Conservation (phyloP, 2,113 vertebrate species). For the Heliornis fulica region DNA sequence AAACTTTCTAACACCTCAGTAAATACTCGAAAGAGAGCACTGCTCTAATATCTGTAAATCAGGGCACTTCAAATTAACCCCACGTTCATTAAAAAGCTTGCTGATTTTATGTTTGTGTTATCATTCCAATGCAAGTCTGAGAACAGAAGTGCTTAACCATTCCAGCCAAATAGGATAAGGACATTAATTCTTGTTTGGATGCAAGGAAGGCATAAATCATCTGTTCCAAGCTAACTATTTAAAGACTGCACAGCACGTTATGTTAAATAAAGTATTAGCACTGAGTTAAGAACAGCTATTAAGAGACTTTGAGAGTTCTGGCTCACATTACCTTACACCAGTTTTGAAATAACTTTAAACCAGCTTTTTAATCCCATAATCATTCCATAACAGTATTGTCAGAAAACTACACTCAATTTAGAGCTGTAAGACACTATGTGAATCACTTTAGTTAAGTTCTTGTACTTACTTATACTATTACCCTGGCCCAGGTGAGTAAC, state of each 20-base stretch:
- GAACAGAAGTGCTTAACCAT: constrained; percentile 37
- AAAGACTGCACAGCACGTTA: constrained; percentile 29
- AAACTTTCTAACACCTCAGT: constrained; percentile 14
- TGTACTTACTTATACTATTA: not conserved
- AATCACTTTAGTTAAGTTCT: not conserved
- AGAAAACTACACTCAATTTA: not conserved
- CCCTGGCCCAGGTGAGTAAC: not conserved
- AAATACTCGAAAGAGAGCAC: not conserved
- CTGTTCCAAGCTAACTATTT: constrained; percentile 43
- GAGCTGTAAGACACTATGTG: not conserved
- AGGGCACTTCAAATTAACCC: constrained; percentile 26
- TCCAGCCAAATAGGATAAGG: constrained; percentile 39
- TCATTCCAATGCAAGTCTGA: constrained; percentile 23
- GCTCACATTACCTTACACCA: constrained; percentile 22
- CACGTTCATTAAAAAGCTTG: constrained; percentile 41
- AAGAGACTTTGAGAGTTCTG: constrained; percentile 62
- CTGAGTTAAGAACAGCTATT: constrained; percentile 57
- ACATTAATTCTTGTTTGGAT: constrained; percentile 31
- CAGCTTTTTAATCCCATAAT: constrained; percentile 47
- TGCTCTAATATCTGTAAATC: constrained; percentile 44
- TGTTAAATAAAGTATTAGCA: constrained; percentile 62
- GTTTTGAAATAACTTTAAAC: constrained; percentile 43
- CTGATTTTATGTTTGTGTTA: constrained; percentile 54
- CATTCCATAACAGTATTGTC: not conserved
- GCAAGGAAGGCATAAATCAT: constrained; percentile 43